Evolutionary conservation across 2,797 vertebrate genomes (phyloP), one percentile per base, ranked within the genome.

Genomic region (Gadopsis bispinosus): DNA sequence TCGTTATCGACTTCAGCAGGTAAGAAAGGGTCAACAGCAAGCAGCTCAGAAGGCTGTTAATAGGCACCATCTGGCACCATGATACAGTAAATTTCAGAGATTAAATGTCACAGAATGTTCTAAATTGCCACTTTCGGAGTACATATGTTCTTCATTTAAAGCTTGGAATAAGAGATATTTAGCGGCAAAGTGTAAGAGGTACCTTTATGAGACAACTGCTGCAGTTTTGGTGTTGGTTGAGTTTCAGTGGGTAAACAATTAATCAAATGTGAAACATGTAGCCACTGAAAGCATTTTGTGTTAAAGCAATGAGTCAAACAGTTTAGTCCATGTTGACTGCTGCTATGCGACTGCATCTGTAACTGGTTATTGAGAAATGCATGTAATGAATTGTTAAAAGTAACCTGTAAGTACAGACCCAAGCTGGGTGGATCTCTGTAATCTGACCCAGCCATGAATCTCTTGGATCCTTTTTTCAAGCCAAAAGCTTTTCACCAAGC

Each of bases 1-100:
- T 98, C 16, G 90, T 94, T 82, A 96, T 98, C 0, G 97, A 98
- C 85, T 98, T 98, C 79, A 94, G 93, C 59, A 96, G 97, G 97
- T 98, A 64, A 81, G 69, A 62, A 31, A 54, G 4, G 4, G 3
- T 37, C 55, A 16, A 3, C 33, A 62, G 53, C 20, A 22, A 8
- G 17, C 8, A 13, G 3, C 31, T 22, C 48, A 9, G 5, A 29
- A 22, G 26, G 31, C 4, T 56, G 12, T 26, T 37, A 45, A 9
- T 3, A n/a, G 48, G n/a, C 31, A 9, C 13, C 12, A 37, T 26
- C 29, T 35, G 8, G 37, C 2, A 26, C 3, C 11, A 59, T 39
- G 20, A 11, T 19, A 14, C 22, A 43, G 14, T 31, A 33, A 4
- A 43, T 59, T 51, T 77, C 4, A 26, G 0, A 39, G 51, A 29